Percentiles rank a stretch among this genome's conserved stretches.
phyloP scores from a whole-genome alignment of 2,888 invertebrate genomes.

The Dascillus cervinus region DNA sequence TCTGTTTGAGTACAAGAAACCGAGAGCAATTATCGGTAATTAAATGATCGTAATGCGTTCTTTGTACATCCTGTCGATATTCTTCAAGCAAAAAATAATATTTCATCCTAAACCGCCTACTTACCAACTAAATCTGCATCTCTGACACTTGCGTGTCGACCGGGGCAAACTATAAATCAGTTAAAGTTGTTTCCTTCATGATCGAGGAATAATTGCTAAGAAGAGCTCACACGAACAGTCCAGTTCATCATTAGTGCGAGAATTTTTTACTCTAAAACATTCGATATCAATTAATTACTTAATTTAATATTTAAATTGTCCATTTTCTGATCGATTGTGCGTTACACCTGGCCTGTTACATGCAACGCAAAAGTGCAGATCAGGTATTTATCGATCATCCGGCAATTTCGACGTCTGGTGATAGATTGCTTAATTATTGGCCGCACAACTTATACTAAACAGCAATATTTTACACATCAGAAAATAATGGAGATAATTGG shows the following conservation, averaged over 20 bases:
- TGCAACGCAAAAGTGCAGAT: slow-evolving; percentile 16
- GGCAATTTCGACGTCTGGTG: slow-evolving; percentile 29
- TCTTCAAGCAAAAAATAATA: too few relatives aligned
- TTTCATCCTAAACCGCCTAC: slow-evolving; percentile 19
- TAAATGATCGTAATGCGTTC: too few relatives aligned
- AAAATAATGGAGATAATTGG: slow-evolving; percentile 37
- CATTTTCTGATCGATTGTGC: too few relatives aligned
- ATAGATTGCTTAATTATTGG: slow-evolving; percentile 41
- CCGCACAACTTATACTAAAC: slow-evolving; percentile 29
- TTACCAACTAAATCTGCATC: slow-evolving; percentile 20
- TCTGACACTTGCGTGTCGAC: slow-evolving; percentile 24
- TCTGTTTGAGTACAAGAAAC: too few relatives aligned
- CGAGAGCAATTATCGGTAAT: too few relatives aligned
- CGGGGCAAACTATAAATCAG: slow-evolving; percentile 21
- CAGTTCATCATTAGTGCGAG: slow-evolving; percentile 11
- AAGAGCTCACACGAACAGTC: slow-evolving; percentile 13
- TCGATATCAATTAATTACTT: too few relatives aligned
- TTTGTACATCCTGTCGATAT: too few relatives aligned
- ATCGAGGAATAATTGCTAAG: slow-evolving; percentile 19
- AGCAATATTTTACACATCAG: slow-evolving; percentile 37
- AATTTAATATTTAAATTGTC: too few relatives aligned
- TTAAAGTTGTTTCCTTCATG: slow-evolving; percentile 18
- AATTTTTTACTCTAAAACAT: too few relatives aligned
- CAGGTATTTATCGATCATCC: slow-evolving; percentile 21
- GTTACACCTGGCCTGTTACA: too few relatives aligned